Base-by-base conservation (phyloP, 2,888 invertebrate genomes). In the Stenotaenia linearis region DNA sequence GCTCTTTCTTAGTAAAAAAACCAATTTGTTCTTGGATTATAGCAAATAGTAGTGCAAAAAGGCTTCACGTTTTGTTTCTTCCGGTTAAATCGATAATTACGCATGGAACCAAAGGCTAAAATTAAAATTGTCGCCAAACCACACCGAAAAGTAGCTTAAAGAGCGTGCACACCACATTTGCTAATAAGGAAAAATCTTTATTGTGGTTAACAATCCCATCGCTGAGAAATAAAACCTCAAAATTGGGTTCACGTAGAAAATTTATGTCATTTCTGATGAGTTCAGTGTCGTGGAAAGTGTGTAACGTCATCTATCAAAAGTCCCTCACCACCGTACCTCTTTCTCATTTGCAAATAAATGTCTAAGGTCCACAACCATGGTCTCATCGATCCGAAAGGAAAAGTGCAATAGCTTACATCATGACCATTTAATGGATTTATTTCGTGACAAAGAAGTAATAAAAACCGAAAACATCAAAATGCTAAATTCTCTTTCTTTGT, bases 81-180 rank as follows among this genome's bases (percentile, higher is more conserved):
- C 69, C 69, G 25, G 69, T 69, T 69, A 69, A 69, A 69, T 69
- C 69, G 25, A 69, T 69, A 69, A 69, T 69, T 69, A 69, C 69
- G 25, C 69, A 25, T 23, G 69, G 69, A 69, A 69, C 69, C 69
- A 69, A 69, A 69, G 69, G 69, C 69, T 69, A 69, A 28, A 69
- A 69, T 69, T 69, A 69, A 69, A 69, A 69, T 69, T 69, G 69
- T 69, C 69, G 25, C 69, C 69, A 69, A 69, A 69, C 25, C 69
- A 69, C 69, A 69, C 5, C 25, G 61, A 5, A 69, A 69, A 69
- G 69, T 69, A 69, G 69, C 69, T 69, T 69, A 45, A 45, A 69
- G 69, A 6, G 1, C 69, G 9, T 28, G 28, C 28, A 69, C n/a
- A 69, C 69, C 69, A n/a, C 69, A 69, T 18, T 18, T 69, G 25